Evolutionary conservation across 1,140 invertebrate genomes (phyloP), one percentile per base, ranked within the genome.

Genomic region (Drosophila grimshawi): DNA sequence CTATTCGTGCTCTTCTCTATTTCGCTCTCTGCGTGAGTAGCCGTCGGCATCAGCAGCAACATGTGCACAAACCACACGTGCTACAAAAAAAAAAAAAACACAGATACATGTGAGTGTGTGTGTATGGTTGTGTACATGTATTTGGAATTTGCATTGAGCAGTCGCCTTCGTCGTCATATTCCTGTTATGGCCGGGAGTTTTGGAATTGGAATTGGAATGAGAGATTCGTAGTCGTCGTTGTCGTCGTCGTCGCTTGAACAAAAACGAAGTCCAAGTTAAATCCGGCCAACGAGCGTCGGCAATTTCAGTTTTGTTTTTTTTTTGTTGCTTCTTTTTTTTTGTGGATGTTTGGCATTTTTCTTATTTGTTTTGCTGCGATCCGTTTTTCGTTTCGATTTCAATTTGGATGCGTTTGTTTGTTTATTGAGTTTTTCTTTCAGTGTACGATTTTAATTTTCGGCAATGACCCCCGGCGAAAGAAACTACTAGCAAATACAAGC

Each of bases 21-120:
- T 46, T 43, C 39, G 33, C 55, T 43, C 62, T 56, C 45, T 43
- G 63, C 65, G 64, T 52, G 64, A 67, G 75, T 70, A 49, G 48
- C 1, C 45, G 32, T 27, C 69, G 39, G 32, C 59, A 67, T 61
- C 63, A 73, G 69, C 80, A 91, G 88, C 88, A 91, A 91, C 88
- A 91, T 91, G 88, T 91, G 88, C 88, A 91, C 88, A 88, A 91
- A 89, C 88, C 88, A 91, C 88, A 91, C 88, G 88, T 91, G 88
- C 88, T 91, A 85, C 90, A 90, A 82, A 90, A 88, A 86, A 80
- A 79, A 82, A 78, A 81, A 53, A 57, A 1, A 80, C 63, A 68
- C 39, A 53, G 4, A 29, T 52, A 73, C 37, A 75, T 27, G 48
- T 11, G n/a, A n/a, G 39, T 51, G 33, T 29, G 11, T 66, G 43